Evolutionary conservation across 2,113 vertebrate genomes (phyloP).

Genomic region (Bufo bufo): DNA sequence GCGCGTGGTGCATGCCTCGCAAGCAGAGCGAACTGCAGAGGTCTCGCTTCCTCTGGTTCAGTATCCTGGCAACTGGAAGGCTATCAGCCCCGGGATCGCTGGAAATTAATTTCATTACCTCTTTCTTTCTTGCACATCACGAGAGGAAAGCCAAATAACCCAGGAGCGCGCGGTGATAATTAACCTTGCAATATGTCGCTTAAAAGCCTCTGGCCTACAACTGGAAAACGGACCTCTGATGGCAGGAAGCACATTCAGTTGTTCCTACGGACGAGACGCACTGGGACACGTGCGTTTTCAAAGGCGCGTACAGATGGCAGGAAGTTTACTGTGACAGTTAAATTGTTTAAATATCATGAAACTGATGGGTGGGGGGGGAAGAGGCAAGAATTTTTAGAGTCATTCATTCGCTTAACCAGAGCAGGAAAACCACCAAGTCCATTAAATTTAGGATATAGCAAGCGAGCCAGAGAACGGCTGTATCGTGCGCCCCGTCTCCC

Average conservation of each 20-base stretch:
- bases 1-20: conserved; percentile 65
- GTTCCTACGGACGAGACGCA: neutral
- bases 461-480: too few relatives aligned
- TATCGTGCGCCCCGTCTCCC: too few relatives aligned
- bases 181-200: conserved; percentile 14
- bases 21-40: conserved; percentile 73
- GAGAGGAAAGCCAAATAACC: conserved; percentile 72
- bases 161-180: conserved; percentile 65
- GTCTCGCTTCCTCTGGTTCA: conserved; percentile 66
- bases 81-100: conserved; percentile 71
- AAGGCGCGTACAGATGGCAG: neutral
- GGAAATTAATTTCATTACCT: conserved; percentile 81
- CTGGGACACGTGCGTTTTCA: neutral
- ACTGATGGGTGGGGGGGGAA: too few relatives aligned
- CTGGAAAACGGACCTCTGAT: neutral
- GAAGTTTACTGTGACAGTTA: neutral
- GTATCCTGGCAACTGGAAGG: conserved; percentile 82
- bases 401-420: too few relatives aligned
- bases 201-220: neutral
- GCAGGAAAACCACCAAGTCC: too few relatives aligned
- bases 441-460: too few relatives aligned
- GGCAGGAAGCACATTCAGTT: neutral
- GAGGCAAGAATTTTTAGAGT: too few relatives aligned
- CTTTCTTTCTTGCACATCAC: conserved; percentile 66
- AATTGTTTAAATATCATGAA: too few relatives aligned